These are phyloP conservation scores for Valencia hispanica DNA, from an alignment of 2,797 vertebrate species.

Conservation along the genomic window DNA sequence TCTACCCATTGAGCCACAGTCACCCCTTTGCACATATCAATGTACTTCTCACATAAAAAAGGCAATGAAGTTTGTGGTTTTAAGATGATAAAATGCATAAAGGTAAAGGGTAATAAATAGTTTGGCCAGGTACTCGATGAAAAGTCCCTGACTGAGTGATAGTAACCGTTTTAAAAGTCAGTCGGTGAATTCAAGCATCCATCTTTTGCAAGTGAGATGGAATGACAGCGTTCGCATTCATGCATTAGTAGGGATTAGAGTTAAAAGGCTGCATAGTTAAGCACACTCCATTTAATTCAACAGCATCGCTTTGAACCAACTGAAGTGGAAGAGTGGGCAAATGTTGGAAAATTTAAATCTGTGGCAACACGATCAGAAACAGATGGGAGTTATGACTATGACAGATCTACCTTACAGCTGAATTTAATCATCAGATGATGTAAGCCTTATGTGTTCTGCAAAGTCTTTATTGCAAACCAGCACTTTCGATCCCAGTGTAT, in stretches of 20 bases:
- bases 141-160: constrained; percentile 12
- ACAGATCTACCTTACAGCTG: neutral
- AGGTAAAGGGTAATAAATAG: neutral
- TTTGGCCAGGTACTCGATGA: neutral
- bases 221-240: constrained; percentile 9
- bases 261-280: constrained; percentile 26
- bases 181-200: constrained; percentile 20
- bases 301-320: constrained; percentile 30
- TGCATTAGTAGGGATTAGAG: constrained; percentile 14
- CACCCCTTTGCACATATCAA: too few relatives aligned
- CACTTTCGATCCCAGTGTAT: neutral
- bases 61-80: neutral
- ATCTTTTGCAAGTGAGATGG: constrained; percentile 8
- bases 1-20: too few relatives aligned
- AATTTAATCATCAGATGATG: neutral
- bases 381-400: neutral
- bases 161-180: constrained; percentile 32
- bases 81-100: neutral
- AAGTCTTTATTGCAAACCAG: neutral
- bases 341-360: constrained; percentile 34
- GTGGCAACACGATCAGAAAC: constrained; percentile 11
- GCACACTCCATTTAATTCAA: constrained; percentile 52
- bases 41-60: too few relatives aligned
- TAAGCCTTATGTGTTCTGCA: neutral
- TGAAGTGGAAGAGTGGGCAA: constrained; percentile 47